Evolutionary conservation across 1,140 invertebrate species (phyloP), one percentile per base, ranked within the genome.

Genomic region (Eriocheir sinensis): DNA sequence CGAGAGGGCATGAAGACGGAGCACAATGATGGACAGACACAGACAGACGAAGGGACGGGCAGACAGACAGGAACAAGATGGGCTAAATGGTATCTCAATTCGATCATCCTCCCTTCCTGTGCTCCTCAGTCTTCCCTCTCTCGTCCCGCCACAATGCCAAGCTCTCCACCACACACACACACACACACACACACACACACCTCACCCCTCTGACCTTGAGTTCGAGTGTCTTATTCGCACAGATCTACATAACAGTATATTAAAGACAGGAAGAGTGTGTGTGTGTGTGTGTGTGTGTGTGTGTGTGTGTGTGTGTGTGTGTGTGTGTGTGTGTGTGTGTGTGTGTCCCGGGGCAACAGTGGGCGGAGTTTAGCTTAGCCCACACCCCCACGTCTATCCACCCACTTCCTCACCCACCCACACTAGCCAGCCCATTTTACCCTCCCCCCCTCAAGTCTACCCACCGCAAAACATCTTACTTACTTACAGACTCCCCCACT

Each of bases 321-420:
- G 53, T 72, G 53, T 72, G 53, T 72, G 53, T 72, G 53, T 27
- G 53, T 72, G 53, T 72, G 53, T 72, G 53, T 72, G 12, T 72
- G n/a, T n/a, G n/a, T n/a, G n/a, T 85, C 34, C 81, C 81, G 15
- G 30, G 34, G 38, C 81, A 30, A 36, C 34, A 41, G 38, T 85
- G 81, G 81, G 81, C 81, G 81, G 81, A 85, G 81, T 34, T 85
- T 85, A 34, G 32, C 81, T 85, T 85, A 41, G 81, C 34, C 34
- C 81, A 85, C 81, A 41, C 81, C 81, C 81, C 81, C 81, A 85
- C 81, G 17, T 38, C 30, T 41, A 85, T 85, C 81, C 15, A 36
- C 81, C 34, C 81, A 85, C 60, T 72, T 72, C 60, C 60, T 72
- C 60, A 72, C 60, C 60, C 60, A 72, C 60, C 60, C 60, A 72